Conservation (phyloP, 2,888 invertebrate genomes). For the Itoplectis maculator region DNA sequence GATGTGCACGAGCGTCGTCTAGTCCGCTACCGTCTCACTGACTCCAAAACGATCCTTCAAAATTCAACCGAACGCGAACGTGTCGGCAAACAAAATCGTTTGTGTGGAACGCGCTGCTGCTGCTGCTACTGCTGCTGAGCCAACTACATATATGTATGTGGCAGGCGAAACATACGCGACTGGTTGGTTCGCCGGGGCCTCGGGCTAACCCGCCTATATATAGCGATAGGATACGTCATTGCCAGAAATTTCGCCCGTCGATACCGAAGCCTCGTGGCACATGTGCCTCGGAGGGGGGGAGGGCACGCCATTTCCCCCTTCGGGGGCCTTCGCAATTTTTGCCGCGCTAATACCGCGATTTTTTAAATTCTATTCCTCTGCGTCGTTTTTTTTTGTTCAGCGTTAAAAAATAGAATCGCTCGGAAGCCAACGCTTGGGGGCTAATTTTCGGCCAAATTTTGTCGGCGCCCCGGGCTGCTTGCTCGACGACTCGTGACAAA, state of each 20-base stretch:
- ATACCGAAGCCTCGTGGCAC: conserved; percentile 36
- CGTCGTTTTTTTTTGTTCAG: neutral
- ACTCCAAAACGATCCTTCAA: conserved; percentile 82
- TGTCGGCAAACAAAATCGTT: conserved; percentile 83
- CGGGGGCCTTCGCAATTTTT: conserved; percentile 1
- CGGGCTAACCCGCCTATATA: conserved; percentile 27
- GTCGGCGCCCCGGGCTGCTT: conserved; percentile 52
- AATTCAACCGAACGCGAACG: conserved; percentile 79
- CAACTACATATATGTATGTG: conserved; percentile 34
- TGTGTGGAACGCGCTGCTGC: conserved; percentile 73
- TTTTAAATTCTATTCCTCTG: conserved; percentile 31
- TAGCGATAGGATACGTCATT: conserved; percentile 48
- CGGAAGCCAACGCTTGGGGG: conserved; percentile 15
- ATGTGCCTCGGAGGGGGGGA: conserved; percentile 3
- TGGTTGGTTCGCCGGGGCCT: conserved; percentile 24
- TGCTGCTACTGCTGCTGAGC: conserved; percentile 15
- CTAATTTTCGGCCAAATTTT: conserved; percentile 34
- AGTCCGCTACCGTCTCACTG: conserved; percentile 78
- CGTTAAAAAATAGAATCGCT: neutral
- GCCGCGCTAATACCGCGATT: conserved; percentile 31
- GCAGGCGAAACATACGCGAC: neutral
- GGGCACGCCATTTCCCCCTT: neutral
- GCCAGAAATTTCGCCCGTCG: conserved; percentile 46
- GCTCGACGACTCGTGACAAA: conserved; percentile 28
- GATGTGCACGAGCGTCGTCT: conserved; percentile 61